phyloP scores from a whole-genome alignment of 2,113 vertebrate genomes.

The Sceloporus tristichus region DNA sequence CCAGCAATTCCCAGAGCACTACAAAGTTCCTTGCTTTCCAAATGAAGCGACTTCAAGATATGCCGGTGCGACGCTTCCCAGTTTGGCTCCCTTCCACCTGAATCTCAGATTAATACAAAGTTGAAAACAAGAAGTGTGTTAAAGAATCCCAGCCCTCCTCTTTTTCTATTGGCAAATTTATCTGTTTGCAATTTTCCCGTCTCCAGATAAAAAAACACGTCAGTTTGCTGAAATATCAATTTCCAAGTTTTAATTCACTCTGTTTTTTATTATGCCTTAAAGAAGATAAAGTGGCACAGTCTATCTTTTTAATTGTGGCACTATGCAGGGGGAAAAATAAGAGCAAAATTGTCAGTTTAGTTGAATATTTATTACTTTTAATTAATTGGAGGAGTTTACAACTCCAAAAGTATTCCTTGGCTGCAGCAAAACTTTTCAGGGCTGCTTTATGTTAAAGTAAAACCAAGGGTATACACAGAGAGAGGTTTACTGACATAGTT shows the following conservation, averaged over 20 bases:
- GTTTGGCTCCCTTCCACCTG: neutral
- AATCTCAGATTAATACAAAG: slow-evolving; percentile 3
- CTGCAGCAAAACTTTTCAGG: neutral
- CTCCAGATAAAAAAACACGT: slow-evolving; percentile 34
- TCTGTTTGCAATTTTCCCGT: neutral
- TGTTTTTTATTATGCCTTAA: slow-evolving; percentile 43
- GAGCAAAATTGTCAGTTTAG: slow-evolving; percentile 64
- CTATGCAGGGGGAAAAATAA: slow-evolving; percentile 43
- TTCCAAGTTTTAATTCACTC: slow-evolving; percentile 63
- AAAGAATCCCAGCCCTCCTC: neutral
- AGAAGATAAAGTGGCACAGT: slow-evolving; percentile 6
- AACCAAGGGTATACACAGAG: neutral
- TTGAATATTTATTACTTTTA: slow-evolving; percentile 30
- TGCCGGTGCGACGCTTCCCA: neutral
- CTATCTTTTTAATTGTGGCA: slow-evolving; percentile 46
- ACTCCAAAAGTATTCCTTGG: slow-evolving; percentile 32
- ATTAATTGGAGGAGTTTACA: slow-evolving; percentile 37
- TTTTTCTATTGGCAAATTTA: neutral
- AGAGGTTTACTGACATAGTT: neutral
- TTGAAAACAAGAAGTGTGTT: neutral
- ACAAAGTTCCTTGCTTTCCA: neutral
- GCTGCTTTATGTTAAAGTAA: neutral
- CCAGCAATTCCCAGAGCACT: too few relatives aligned
- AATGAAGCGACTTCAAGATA: neutral
- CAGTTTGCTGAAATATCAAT: slow-evolving; percentile 53